Evolutionary conservation across 2,797 vertebrate genomes (phyloP), one percentile per base, ranked within the genome.

Genomic region (Sebastes glaucus): DNA sequence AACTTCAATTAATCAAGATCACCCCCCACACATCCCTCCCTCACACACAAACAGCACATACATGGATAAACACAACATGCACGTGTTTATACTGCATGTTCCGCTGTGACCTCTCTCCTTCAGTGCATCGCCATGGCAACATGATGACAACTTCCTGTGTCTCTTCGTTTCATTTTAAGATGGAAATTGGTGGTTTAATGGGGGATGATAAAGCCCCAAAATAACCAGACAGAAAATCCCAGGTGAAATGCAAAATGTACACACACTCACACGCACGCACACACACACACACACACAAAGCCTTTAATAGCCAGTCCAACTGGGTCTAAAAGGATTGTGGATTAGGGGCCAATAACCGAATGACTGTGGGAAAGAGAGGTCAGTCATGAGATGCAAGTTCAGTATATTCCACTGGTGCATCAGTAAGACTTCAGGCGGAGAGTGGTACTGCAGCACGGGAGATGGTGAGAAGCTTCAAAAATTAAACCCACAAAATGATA

Each of bases 301-400:
- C 6, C 42, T 46, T 49, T 49, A 7, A 18, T 20, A 49, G 18
- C 18, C 59, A 28, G 32, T 22, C 3, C 14, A 25, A n/a, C 49
- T 52, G 84, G 18, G 30, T 28, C 35, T 38, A 20, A 46, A 25
- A 57, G 56, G 28, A 32, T 33, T 57, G 46, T 38, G 46, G 27
- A 71, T 70, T 28, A 18, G 49, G 23, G 23, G 68, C 59, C 32
- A 70, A 20, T 25, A 25, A 46, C 8, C 18, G 11, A 30, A 55
- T 7, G 25, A 69, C 52, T 74, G 59, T 74, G 69, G 77, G 74
- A 85, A 77, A 71, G 35, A 25, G 25, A 75, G 27, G 30, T 14
- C 35, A 27, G 49, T 42, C 49, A 33, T 33, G n/a, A 20, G 10
- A 55, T 16, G 28, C 3, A 28, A 22, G 30, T 55, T 62, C 6